phyloP scores from a whole-genome alignment of 2,888 invertebrate genomes.

The Gymnoscelis rufifasciata region DNA sequence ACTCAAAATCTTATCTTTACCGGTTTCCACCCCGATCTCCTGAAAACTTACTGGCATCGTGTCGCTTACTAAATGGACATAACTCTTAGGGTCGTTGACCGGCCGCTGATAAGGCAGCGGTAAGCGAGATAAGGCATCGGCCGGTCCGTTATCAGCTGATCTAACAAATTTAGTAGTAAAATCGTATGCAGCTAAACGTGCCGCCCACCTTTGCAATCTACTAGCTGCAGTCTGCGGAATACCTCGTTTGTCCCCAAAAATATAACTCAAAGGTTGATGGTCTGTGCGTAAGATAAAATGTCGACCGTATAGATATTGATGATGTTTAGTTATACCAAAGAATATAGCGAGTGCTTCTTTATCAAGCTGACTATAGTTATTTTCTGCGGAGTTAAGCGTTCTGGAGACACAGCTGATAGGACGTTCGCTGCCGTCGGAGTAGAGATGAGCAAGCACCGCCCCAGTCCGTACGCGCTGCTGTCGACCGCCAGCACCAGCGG shows the following conservation, averaged over 20 bases:
- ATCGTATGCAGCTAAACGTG: not conserved
- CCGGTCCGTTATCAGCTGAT: not conserved
- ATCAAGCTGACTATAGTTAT: slow-evolving; percentile 31
- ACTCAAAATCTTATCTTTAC: too few relatives aligned
- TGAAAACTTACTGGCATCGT: too few relatives aligned
- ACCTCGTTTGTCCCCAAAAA: not conserved
- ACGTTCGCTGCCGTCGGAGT: too few relatives aligned
- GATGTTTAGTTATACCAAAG: slow-evolving; percentile 23
- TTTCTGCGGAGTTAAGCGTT: slow-evolving; percentile 27
- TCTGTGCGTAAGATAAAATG: slow-evolving; percentile 14
- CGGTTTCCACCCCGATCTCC: too few relatives aligned
- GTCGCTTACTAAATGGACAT: too few relatives aligned
- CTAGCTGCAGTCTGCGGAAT: too few relatives aligned
- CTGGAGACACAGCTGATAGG: too few relatives aligned
- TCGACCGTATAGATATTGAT: slow-evolving; percentile 27
- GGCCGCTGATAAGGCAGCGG: too few relatives aligned
- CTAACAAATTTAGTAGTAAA: not conserved
- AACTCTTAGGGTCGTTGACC: too few relatives aligned
- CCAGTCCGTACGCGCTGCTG: too few relatives aligned
- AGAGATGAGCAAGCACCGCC: too few relatives aligned
- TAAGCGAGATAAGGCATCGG: not conserved
- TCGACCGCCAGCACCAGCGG: too few relatives aligned
- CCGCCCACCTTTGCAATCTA: not conserved
- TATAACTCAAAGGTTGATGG: slow-evolving; percentile 6
- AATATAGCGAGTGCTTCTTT: slow-evolving; percentile 30